A percentile compares a stretch with the other conserved stretches of the same genome.
Conservation (phyloP, 2,888 invertebrate species). For the Drosophila anomalata region DNA sequence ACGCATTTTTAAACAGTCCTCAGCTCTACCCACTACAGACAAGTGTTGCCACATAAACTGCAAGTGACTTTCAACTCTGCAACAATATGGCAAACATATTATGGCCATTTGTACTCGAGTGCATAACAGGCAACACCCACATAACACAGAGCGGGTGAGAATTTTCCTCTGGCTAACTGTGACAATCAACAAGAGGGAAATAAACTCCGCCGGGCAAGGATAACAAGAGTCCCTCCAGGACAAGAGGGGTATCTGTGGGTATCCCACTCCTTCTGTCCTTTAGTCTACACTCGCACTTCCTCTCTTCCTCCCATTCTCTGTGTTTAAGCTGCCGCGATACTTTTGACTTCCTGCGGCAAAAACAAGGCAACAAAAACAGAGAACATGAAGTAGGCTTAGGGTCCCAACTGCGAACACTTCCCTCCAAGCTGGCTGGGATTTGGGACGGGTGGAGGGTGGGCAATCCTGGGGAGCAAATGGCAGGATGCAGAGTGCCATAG, state of each 20-base stretch:
- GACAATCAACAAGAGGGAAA: conserved; percentile 76
- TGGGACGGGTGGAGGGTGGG: not conserved
- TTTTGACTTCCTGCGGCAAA: conserved; percentile 74
- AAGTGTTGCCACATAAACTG: conserved; percentile 25
- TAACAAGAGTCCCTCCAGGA: conserved; percentile 29
- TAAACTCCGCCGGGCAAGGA: conserved; percentile 64
- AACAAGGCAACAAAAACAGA: conserved; percentile 37
- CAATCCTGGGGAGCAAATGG: not conserved
- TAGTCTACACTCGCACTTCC: not conserved
- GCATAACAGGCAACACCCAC: conserved; percentile 29
- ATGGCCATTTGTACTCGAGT: conserved; percentile 66
- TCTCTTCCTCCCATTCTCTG: conserved; percentile 9
- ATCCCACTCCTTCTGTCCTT: conserved; percentile 1
- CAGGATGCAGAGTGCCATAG: conserved; percentile 5
- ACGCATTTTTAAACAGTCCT: not conserved
- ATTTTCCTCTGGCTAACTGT: conserved; percentile 52
- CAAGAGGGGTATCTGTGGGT: not conserved
- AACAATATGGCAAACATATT: conserved; percentile 70
- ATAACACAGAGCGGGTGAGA: conserved; percentile 19
- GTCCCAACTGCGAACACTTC: conserved; percentile 51
- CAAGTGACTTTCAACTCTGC: conserved; percentile 40
- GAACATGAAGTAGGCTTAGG: conserved; percentile 59
- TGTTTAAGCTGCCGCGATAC: conserved; percentile 76
- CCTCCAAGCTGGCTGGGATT: conserved; percentile 27
- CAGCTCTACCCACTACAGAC: conserved; percentile 19